Base-by-base conservation (phyloP, 2,113 vertebrate species). In the Caloenas nicobarica region DNA sequence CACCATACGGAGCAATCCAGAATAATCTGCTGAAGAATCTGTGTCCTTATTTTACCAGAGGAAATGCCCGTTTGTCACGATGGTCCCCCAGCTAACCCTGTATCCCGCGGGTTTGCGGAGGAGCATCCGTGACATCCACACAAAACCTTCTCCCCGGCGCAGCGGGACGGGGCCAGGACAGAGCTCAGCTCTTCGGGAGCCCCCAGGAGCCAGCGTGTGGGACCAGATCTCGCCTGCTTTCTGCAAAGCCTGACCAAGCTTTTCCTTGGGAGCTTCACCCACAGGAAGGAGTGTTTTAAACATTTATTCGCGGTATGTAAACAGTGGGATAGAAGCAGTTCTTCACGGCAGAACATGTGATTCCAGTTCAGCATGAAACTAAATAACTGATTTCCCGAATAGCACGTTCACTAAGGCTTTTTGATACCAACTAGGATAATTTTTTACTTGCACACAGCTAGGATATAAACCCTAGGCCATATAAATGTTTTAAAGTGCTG, bases 381-480 rank as follows among this genome's bases (percentile, higher is more conserved):
- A 95, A 97, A 91, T 62, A 95, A 86, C 85, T 71, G 2, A 86
- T 97, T 91, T 70, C 69, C n/a, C 88, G 96, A 97, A 88, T 65
- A 93, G 84, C 50, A 69, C 16, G 29, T 91, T 60, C 58, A 38
- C 60, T 85, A 81, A 88, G 38, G 16, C 60, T 56, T 57, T 91
- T 51, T 73, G 44, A 91, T 80, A 69, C 72, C 91, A 96, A 82
- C 70, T 92, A 96, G 54, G 93, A 74, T 48, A 71, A 77, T 93
- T 51, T 91, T 97, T 69, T 86, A 82, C 84, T 82, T 80, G 46
- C 72, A 66, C 10, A 3, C n/a, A 42, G 68, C 91, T 90, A 81
- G 18, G 36, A 34, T 80, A 54, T 94, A 88, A 94, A 91, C 93
- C 77, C 34, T 56, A 60, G 86, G 26, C 21, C 54, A 62, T 38